Evolutionary conservation across 2,113 vertebrate species (phyloP).

Genomic region (Agapornis roseicollis): DNA sequence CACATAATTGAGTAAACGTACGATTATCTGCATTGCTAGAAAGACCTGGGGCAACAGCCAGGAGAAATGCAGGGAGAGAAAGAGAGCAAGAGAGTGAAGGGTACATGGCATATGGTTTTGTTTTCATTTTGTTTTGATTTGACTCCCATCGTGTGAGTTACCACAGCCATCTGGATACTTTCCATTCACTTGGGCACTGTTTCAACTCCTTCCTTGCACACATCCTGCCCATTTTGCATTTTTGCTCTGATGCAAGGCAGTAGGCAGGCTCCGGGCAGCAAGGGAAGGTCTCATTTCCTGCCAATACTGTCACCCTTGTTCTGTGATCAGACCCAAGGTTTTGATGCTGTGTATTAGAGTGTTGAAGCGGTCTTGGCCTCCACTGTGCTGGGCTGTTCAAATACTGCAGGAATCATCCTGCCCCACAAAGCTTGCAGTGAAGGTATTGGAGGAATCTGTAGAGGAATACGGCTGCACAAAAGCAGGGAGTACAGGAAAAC

Average conservation of each 20-base stretch:
- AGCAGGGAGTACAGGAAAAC: not conserved
- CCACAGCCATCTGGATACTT: constrained; percentile 62
- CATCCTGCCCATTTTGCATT: not conserved
- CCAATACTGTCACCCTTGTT: not conserved
- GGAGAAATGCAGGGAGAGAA: constrained; percentile 25
- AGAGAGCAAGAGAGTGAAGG: not conserved
- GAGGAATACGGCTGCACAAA: not conserved
- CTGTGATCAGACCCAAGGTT: not conserved
- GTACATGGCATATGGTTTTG: constrained; percentile 57
- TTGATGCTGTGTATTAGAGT: not conserved
- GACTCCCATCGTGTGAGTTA: constrained; percentile 48
- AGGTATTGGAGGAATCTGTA: not conserved
- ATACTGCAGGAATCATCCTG: not conserved
- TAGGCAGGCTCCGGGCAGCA: not conserved
- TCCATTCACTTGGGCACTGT: constrained; percentile 40
- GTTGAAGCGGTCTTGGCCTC: not conserved
- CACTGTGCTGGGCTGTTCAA: not conserved
- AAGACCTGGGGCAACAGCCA: constrained; percentile 29
- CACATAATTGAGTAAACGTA: not conserved
- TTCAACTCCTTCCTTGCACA: constrained; percentile 46
- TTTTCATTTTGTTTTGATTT: constrained; percentile 67
- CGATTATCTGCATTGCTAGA: not conserved
- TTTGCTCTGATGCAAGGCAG: not conserved
- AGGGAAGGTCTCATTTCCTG: constrained; percentile 11
- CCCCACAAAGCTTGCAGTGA: not conserved